These are phyloP conservation scores for Andrena fulva DNA, from an alignment of 2,888 invertebrate species.

Conservation along the genomic window DNA sequence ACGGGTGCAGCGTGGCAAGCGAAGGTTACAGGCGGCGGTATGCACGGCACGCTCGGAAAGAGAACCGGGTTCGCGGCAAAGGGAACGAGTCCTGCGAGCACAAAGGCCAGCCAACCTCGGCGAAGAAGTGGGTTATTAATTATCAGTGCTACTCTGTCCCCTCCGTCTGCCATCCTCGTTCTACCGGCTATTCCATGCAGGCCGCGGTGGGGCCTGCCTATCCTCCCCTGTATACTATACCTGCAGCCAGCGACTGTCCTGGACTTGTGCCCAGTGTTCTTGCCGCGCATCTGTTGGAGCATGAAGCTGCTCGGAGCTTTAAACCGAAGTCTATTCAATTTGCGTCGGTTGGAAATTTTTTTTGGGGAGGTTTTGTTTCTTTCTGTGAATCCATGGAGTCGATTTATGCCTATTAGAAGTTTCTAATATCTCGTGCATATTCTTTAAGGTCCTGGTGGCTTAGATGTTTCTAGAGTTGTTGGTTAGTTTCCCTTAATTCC, in stretches of 20 bases:
- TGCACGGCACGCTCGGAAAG: slow-evolving; percentile 59
- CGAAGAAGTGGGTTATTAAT: slow-evolving; percentile 79
- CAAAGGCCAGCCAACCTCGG: slow-evolving; percentile 70
- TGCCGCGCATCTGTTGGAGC: background rate
- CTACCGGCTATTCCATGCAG: slow-evolving; percentile 21
- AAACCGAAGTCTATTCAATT: too few relatives aligned
- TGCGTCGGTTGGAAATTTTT: too few relatives aligned
- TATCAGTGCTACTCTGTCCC: slow-evolving; percentile 70
- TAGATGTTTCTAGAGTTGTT: too few relatives aligned
- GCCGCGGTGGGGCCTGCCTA: slow-evolving; percentile 33
- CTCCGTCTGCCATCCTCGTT: slow-evolving; percentile 34
- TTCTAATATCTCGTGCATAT: too few relatives aligned
- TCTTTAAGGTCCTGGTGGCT: too few relatives aligned
- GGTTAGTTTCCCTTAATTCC: too few relatives aligned
- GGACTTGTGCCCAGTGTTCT: background rate
- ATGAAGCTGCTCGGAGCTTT: background rate
- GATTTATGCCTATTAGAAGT: too few relatives aligned
- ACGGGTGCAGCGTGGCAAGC: slow-evolving; percentile 55
- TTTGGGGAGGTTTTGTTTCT: too few relatives aligned
- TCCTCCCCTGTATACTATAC: slow-evolving; percentile 30
- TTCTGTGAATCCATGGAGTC: too few relatives aligned
- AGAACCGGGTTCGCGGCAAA: slow-evolving; percentile 59
- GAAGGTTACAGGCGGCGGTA: slow-evolving; percentile 58
- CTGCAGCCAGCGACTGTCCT: slow-evolving; percentile 36
- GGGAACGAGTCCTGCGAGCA: slow-evolving; percentile 58